A percentile compares a stretch with the other conserved stretches of the same genome.
phyloP scores from a whole-genome alignment of 1,140 invertebrate genomes.

The Zeugodacus cucurbitae region DNA sequence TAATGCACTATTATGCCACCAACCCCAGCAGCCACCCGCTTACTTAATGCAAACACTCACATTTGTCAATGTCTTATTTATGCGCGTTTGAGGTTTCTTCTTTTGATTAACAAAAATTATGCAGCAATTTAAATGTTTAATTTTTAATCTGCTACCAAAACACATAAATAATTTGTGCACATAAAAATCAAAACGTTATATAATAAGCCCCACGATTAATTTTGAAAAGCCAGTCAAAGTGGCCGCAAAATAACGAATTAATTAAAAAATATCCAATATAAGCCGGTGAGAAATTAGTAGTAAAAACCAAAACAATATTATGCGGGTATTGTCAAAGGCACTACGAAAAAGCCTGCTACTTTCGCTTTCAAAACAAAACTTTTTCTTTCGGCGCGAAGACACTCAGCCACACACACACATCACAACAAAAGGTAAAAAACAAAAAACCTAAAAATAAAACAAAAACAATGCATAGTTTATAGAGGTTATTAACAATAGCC shows the following conservation, averaged over 20 bases:
- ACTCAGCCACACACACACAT: neutral
- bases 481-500: neutral
- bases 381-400: neutral
- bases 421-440: neutral
- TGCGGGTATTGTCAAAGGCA: neutral
- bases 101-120: neutral
- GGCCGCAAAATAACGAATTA: neutral
- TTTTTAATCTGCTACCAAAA: neutral
- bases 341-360: neutral
- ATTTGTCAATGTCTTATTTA: too few species aligned
- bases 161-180: neutral
- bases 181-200: neutral
- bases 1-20: too few species aligned
- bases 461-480: neutral
- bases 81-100: too few species aligned
- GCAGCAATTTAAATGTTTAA: neutral
- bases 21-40: too few species aligned
- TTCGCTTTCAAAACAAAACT: conserved; percentile 27
- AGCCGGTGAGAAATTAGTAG: conserved; percentile 2
- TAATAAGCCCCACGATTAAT: neutral
- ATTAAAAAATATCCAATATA: neutral
- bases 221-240: neutral
- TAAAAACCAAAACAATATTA: neutral
- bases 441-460: neutral
- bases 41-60: too few species aligned